Conservation (phyloP, 1,140 invertebrate genomes). For the Cardiocondyla obscurior region DNA sequence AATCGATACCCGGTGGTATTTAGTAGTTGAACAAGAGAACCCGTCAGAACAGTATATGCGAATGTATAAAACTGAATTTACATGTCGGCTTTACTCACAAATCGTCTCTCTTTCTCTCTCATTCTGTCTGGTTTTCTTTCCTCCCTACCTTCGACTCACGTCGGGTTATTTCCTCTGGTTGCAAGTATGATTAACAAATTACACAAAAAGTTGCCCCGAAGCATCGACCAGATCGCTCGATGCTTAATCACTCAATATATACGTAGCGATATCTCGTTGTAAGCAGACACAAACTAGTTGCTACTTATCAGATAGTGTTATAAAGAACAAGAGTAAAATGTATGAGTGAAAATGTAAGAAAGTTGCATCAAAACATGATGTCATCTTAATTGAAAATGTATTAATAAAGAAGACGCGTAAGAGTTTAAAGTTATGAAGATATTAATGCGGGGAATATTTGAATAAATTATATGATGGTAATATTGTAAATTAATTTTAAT, state of each 20-base stretch:
- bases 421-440: not conserved
- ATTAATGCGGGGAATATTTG: not conserved
- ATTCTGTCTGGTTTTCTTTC: conserved; percentile 13
- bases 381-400: not conserved
- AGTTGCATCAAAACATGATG: not conserved
- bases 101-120: conserved; percentile 22
- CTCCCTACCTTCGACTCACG: not conserved
- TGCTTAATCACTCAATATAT: conserved; percentile 63
- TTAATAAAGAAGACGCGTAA: not conserved
- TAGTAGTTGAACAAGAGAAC: conserved; percentile 70
- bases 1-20: conserved; percentile 51
- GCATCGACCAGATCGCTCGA: conserved; percentile 63
- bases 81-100: conserved; percentile 72
- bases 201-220: conserved; percentile 76
- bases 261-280: conserved; percentile 48
- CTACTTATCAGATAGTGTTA: conserved; percentile 23
- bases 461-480: not conserved
- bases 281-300: conserved; percentile 7
- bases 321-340: conserved; percentile 14
- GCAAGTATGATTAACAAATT: conserved; percentile 80
- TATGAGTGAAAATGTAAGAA: not conserved
- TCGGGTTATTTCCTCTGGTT: conserved; percentile 47
- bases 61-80: conserved; percentile 79
- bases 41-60: conserved; percentile 75
- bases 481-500: not conserved